A percentile compares a stretch with the other conserved stretches of the same genome.
phyloP scores from a whole-genome alignment of 1,140 invertebrate species.

The Pseudoatta argentina region DNA sequence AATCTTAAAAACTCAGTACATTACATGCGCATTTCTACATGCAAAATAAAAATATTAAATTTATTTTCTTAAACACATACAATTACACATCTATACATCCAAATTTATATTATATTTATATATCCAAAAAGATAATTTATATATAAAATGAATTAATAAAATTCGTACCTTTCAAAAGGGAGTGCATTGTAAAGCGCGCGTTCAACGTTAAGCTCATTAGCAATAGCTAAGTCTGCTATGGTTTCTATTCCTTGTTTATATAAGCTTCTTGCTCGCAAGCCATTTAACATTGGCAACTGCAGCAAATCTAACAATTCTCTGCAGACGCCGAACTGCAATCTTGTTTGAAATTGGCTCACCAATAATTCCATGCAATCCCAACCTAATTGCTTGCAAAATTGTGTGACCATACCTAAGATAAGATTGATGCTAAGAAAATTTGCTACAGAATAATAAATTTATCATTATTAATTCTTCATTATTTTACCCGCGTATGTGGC shows the following conservation, averaged over 20 bases:
- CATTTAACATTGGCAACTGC: slow-evolving; percentile 94
- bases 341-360: slow-evolving; percentile 96
- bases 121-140: background rate
- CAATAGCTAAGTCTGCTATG: slow-evolving; percentile 92
- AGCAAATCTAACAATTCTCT: slow-evolving; percentile 97
- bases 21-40: slow-evolving; percentile 18
- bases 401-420: slow-evolving; percentile 94
- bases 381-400: slow-evolving; percentile 96
- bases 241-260: slow-evolving; percentile 94
- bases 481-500: slow-evolving; percentile 90
- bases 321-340: slow-evolving; percentile 97
- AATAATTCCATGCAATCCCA: slow-evolving; percentile 97
- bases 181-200: slow-evolving; percentile 92
- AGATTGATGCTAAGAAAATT: slow-evolving; percentile 7
- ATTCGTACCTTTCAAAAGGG: slow-evolving; percentile 92
- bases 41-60: background rate
- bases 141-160: slow-evolving; percentile 4
- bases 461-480: background rate
- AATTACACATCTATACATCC: background rate
- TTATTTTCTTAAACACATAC: background rate
- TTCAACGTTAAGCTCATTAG: slow-evolving; percentile 90
- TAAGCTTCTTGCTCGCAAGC: slow-evolving; percentile 93
- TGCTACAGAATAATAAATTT: background rate
- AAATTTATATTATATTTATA: too few species aligned
- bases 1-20: background rate